phyloP scores from a whole-genome alignment of 2,888 invertebrate genomes.

The Cybosia mesomella region DNA sequence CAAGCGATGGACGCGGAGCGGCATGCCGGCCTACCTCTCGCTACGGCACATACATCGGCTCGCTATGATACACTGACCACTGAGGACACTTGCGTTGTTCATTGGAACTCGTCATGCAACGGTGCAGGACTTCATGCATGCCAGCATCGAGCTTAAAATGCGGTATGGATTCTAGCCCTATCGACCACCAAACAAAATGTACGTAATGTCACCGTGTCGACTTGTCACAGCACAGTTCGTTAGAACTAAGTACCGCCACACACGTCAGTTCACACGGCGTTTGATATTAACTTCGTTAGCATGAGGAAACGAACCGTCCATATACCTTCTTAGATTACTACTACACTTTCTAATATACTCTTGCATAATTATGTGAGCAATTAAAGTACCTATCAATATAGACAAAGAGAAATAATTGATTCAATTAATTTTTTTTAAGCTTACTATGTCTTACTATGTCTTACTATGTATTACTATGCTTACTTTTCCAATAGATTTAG shows the following conservation, averaged over 20 bases:
- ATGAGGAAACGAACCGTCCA: neutral
- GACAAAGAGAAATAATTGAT: neutral
- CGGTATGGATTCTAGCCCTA: neutral
- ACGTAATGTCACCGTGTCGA: no score
- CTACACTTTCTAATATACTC: neutral
- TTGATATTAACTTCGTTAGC: neutral
- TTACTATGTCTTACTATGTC: no score
- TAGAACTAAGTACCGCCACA: neutral
- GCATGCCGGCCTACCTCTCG: constrained; percentile 53
- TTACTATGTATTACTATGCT: no score
- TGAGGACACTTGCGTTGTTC: constrained; percentile 45
- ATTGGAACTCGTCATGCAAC: constrained; percentile 46
- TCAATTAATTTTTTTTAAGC: no score
- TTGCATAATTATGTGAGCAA: neutral
- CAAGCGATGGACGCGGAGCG: constrained; percentile 66
- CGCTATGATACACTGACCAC: constrained; percentile 38
- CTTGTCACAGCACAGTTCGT: neutral
- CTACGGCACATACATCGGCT: constrained; percentile 35
- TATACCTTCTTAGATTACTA: neutral
- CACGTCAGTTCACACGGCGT: no score
- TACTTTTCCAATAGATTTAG: no score
- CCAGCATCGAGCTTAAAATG: neutral
- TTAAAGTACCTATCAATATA: neutral
- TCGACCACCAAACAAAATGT: constrained; percentile 1
- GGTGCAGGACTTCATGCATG: neutral